Evolutionary conservation across 2,888 invertebrate species (phyloP).

Genomic region (Xanthorhoe spadicearia): DNA sequence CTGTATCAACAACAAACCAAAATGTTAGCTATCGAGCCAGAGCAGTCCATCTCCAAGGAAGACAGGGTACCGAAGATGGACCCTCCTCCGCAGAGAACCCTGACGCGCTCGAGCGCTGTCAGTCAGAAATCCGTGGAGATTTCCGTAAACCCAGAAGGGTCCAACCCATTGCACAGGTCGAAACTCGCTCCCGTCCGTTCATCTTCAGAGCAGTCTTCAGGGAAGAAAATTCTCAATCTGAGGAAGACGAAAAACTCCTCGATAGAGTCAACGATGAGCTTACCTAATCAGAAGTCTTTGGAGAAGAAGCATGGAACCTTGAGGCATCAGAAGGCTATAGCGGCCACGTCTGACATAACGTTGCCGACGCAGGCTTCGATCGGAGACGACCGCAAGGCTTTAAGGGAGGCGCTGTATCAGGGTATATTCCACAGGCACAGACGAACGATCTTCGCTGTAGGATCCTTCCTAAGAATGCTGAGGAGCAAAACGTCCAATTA

Average conservation of each 20-base stretch:
- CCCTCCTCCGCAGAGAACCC: slow-evolving; percentile 72
- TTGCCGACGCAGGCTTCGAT: slow-evolving; percentile 77
- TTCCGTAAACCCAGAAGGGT: slow-evolving; percentile 78
- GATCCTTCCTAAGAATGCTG: slow-evolving; percentile 90
- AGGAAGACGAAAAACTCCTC: slow-evolving; percentile 81
- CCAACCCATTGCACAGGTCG: slow-evolving; percentile 77
- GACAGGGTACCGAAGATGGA: slow-evolving; percentile 69
- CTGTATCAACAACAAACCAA: slow-evolving; percentile 48
- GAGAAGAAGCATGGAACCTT: slow-evolving; percentile 83
- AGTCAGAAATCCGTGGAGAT: slow-evolving; percentile 86
- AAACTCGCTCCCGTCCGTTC: slow-evolving; percentile 78
- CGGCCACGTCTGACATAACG: slow-evolving; percentile 85
- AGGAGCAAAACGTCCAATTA: slow-evolving; percentile 90
- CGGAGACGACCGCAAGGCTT: slow-evolving; percentile 87
- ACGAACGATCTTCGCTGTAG: slow-evolving; percentile 90
- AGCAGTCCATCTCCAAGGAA: slow-evolving; percentile 71
- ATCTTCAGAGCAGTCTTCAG: slow-evolving; percentile 77
- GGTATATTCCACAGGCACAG: slow-evolving; percentile 91
- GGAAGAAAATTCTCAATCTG: slow-evolving; percentile 75
- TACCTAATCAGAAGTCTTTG: slow-evolving; percentile 81
- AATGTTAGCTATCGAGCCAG: slow-evolving; percentile 80
- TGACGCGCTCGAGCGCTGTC: slow-evolving; percentile 85
- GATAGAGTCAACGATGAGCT: slow-evolving; percentile 82
- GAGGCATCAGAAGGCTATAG: slow-evolving; percentile 86
- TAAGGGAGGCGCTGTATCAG: slow-evolving; percentile 90